Conservation (phyloP, 2,888 invertebrate species). For the Himalopsyche tibetana region DNA sequence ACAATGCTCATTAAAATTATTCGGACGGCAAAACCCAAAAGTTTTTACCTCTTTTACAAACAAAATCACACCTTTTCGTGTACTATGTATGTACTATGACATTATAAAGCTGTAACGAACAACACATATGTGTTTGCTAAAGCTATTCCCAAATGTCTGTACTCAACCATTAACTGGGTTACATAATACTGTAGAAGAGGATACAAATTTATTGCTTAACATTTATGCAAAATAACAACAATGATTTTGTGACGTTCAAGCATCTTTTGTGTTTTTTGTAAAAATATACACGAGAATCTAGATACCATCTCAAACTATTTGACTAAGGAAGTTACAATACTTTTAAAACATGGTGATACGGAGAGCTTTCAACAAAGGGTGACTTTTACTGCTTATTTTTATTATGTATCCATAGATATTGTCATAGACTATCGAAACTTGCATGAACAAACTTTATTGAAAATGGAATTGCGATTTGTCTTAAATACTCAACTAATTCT, state of each 20-base stretch:
- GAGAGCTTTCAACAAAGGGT: no score
- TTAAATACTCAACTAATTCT: no score
- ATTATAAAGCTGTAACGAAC: not conserved
- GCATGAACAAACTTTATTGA: no score
- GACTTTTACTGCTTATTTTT: no score
- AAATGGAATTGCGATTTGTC: no score
- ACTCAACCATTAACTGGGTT: not conserved
- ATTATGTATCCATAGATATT: no score
- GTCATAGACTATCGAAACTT: no score
- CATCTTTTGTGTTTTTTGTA: no score
- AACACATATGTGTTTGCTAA: not conserved
- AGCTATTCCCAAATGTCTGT: not conserved
- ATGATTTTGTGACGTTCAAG: not conserved
- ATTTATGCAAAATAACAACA: not conserved
- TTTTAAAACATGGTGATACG: no score
- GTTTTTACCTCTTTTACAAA: slow-evolving; percentile 1
- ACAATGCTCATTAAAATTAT: slow-evolving; percentile 19
- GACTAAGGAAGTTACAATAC: no score
- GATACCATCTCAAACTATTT: no score
- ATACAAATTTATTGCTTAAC: not conserved
- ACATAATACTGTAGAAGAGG: not conserved
- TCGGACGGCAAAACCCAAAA: not conserved
- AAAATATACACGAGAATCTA: no score
- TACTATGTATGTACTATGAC: not conserved
- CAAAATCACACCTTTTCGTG: not conserved